Evolutionary conservation across 2,888 invertebrate species (phyloP), one percentile per base, ranked within the genome.

Genomic region (Mongoloraphidia duomilia): DNA sequence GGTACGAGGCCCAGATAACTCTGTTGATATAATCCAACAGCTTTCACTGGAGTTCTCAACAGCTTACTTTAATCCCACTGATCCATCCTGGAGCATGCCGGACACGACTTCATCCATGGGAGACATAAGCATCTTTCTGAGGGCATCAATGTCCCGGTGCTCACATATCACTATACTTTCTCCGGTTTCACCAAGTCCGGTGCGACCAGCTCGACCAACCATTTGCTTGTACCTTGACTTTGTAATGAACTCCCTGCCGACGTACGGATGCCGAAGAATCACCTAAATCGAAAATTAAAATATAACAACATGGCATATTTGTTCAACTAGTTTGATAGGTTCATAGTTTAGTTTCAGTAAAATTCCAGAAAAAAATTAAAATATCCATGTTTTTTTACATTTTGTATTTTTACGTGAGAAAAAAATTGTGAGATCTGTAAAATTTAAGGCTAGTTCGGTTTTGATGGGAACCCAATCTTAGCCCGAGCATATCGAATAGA

Each of bases 121-220:
- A 12, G 79, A 77, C 56, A 67, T 73, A 46, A 81, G 64, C 60
- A 79, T 70, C 56, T 71, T 69, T 54, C 67, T 73, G 6, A 79
- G 77, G 61, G 74, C 74, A 2, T 63, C 58, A 52, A 77, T 67
- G 57, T 88, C 86, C 35, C 66, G 65, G 34, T 66, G 66, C 48
- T 76, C 73, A 57, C 84, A 81, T 38, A 95, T 79, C n/a, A 93
- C 69, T 62, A 93, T 84, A 63, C 93, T 92, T 62, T 95, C 94
- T 38, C 91, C 92, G 9, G 76, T 72, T 46, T 79, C 75, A 35
- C 85, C 84, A 55, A 90, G 73, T 1, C 95, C 95, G 1, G 94
- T 88, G 51, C 96, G 75, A 0, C 96, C 96, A 6, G 96, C 96
- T 47, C 96, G 72, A 2, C 96, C 96, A 47, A 81, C 79, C 96